phyloP scores from a whole-genome alignment of 2,888 invertebrate genomes.

The Oxycera nigricornis region DNA sequence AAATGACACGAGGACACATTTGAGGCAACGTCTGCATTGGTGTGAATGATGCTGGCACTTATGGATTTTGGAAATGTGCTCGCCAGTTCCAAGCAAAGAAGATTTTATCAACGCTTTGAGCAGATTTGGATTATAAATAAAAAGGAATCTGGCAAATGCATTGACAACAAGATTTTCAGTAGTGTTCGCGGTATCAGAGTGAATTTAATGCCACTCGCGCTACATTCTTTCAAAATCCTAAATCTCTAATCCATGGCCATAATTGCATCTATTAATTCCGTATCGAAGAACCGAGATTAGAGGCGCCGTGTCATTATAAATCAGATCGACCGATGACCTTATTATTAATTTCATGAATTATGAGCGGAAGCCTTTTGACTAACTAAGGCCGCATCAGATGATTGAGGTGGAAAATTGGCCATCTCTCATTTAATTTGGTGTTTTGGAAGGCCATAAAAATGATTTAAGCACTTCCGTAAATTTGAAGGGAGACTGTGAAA shows the following conservation, averaged over 20 bases:
- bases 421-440: slow-evolving; percentile 2
- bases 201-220: too few relatives aligned
- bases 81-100: too few relatives aligned
- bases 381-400: slow-evolving; percentile 1
- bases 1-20: background rate
- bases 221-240: too few relatives aligned
- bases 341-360: slow-evolving; percentile 35
- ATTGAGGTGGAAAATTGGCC: background rate
- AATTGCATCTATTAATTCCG: slow-evolving; percentile 5
- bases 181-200: background rate
- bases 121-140: too few relatives aligned
- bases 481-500: slow-evolving; percentile 3
- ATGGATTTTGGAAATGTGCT: slow-evolving; percentile 29
- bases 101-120: background rate
- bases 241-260: background rate
- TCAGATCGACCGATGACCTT: slow-evolving; percentile 23
- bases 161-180: background rate
- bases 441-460: slow-evolving; percentile 25
- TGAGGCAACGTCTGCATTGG: background rate
- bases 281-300: background rate
- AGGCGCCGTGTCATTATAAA: slow-evolving; percentile 20
- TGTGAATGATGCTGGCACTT: slow-evolving; percentile 17
- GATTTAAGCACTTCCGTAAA: slow-evolving; percentile 38
- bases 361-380: slow-evolving; percentile 24
- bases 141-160: background rate